phyloP scores from a whole-genome alignment of 1,140 invertebrate genomes.

The Nymphalis io region DNA sequence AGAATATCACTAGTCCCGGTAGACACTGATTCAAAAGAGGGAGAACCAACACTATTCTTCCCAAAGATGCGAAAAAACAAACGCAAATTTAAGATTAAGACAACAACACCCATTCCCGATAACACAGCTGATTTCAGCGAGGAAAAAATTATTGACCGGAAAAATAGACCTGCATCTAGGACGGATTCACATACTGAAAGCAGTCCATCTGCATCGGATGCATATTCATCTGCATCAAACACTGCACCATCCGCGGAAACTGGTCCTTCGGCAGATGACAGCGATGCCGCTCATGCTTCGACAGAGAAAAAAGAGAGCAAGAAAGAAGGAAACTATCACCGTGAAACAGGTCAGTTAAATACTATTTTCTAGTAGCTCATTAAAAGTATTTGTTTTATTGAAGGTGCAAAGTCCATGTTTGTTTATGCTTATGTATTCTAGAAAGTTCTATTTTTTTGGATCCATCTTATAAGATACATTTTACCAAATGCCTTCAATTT shows the following conservation, averaged over 20 bases:
- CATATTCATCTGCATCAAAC: slow-evolving; percentile 32
- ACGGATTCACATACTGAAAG: neutral
- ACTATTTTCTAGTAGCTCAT: too few species aligned
- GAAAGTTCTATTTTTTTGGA: neutral
- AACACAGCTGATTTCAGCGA: slow-evolving; percentile 34
- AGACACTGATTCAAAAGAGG: slow-evolving; percentile 51
- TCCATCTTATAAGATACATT: slow-evolving; percentile 1
- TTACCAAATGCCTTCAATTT: slow-evolving; percentile 10
- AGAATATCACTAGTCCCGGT: slow-evolving; percentile 65
- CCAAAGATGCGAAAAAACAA: slow-evolving; percentile 59
- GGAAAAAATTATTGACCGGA: slow-evolving; percentile 16
- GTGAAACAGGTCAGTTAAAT: slow-evolving; percentile 53
- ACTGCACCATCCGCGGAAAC: slow-evolving; percentile 32
- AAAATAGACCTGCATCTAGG: neutral
- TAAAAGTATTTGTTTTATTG: too few species aligned
- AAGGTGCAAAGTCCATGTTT: neutral
- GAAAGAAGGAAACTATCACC: slow-evolving; percentile 48
- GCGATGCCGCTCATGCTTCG: slow-evolving; percentile 52
- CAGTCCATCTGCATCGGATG: slow-evolving; percentile 1
- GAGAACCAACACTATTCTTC: slow-evolving; percentile 65
- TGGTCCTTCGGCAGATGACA: slow-evolving; percentile 33
- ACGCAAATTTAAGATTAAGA: slow-evolving; percentile 43
- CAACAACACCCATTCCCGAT: slow-evolving; percentile 45
- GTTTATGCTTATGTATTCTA: neutral
- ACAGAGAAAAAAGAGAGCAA: slow-evolving; percentile 53